Conservation (phyloP, 2,888 invertebrate genomes). For the Melanargia galathea region DNA sequence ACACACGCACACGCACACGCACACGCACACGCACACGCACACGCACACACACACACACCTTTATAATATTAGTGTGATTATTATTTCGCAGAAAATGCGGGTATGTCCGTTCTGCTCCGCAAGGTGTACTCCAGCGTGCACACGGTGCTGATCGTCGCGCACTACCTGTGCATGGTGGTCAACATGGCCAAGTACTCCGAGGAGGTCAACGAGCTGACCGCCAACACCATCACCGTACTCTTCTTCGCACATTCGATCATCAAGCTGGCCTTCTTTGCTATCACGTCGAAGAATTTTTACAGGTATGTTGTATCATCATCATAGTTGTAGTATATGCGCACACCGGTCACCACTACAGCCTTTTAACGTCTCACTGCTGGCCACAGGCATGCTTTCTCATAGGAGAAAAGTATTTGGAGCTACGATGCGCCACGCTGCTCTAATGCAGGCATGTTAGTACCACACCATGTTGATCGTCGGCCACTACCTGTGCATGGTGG, state of each 20-base stretch:
- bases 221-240: slow-evolving; percentile 91
- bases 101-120: slow-evolving; percentile 80
- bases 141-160: slow-evolving; percentile 83
- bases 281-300: slow-evolving; percentile 88
- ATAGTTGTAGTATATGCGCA: too few species aligned
- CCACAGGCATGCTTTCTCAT: too few species aligned
- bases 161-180: slow-evolving; percentile 84
- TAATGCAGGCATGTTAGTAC: slow-evolving; percentile 72
- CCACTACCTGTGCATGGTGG: slow-evolving; percentile 84
- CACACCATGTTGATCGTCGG: slow-evolving; percentile 84
- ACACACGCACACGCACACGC: too few species aligned
- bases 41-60: too few species aligned
- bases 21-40: too few species aligned
- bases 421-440: too few species aligned
- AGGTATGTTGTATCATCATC: slow-evolving; percentile 72
- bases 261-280: slow-evolving; percentile 88
- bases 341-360: too few species aligned
- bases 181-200: slow-evolving; percentile 88
- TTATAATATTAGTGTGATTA: too few species aligned
- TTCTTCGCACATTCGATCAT: slow-evolving; percentile 91
- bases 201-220: slow-evolving; percentile 88
- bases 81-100: slow-evolving; percentile 59
- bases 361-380: too few species aligned
- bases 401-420: too few species aligned
- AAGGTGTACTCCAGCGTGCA: slow-evolving; percentile 84